Base-by-base conservation (phyloP, 2,113 vertebrate genomes). In the Lepus timidus region DNA sequence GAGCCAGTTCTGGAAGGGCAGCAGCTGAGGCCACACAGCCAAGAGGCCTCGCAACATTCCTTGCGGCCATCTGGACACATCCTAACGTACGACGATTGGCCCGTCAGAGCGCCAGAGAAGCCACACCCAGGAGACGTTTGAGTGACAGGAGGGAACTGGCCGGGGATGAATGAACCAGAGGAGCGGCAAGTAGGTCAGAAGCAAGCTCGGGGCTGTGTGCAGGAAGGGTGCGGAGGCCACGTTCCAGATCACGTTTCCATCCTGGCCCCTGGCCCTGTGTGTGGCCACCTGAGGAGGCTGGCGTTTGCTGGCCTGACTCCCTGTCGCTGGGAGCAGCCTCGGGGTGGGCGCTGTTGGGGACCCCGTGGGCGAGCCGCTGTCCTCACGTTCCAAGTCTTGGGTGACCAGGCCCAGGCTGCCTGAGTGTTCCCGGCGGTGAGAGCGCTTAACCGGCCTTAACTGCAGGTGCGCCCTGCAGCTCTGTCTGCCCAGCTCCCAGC, bases 51-150 rank as follows among this genome's bases (percentile, higher is more conserved):
- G 39, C 0, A 4, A 44, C n/a, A 62, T 70, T 5, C 3, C 49
- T 93, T 65, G n/a, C 0, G 2, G 71, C 19, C 6, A 17, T 27
- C 12, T 44, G 31, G 9, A 1, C 2, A 14, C 3, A 0, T 7
- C 4, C 52, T 58, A n/a, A 8, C 16, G 1, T 22, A 13, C 0
- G 6, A 4, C 7, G 39, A 49, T 20, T 23, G 20, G 52, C 13
- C 36, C 0, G 1, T 9, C 33, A 27, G 84, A n/a, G 64, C 49
- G 62, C 9, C 19, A 65, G 55, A 70, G 81, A 67, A 52, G 58
- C 12, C 16, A 44, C 14, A 1, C 39, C 0, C 44, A 6, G 81
- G 36, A 33, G 68, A 16, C 10, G 39, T 9, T 0, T 61, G 83
- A 44, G 2, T 3, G 52, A 58, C 27, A 25, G 95, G 39, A 67